Evolutionary conservation across 2,888 invertebrate species (phyloP).

Genomic region (Tetheella fluctuosa): DNA sequence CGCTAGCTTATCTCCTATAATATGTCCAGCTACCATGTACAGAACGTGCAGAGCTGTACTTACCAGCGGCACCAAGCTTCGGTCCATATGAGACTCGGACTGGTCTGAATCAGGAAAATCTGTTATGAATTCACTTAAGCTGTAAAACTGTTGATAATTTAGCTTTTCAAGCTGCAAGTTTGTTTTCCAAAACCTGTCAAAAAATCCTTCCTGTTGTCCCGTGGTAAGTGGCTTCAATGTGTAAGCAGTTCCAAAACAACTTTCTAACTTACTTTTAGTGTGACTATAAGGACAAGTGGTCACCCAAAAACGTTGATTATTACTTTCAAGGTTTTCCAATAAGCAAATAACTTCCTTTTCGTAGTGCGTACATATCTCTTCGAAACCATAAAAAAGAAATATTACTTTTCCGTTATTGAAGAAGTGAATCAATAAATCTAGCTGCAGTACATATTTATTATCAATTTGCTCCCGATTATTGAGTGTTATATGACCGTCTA

Average conservation of each 20-base stretch:
- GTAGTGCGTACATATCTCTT: conserved; percentile 43
- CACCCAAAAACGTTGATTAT: conserved; percentile 45
- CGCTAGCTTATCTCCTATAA: conserved; percentile 41
- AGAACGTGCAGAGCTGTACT: conserved; percentile 41
- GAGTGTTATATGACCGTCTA: conserved; percentile 24
- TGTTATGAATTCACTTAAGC: conserved; percentile 38
- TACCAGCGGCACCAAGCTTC: conserved; percentile 35
- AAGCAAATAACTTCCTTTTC: conserved; percentile 41
- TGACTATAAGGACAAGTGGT: conserved; percentile 40
- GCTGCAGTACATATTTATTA: conserved; percentile 35
- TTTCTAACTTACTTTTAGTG: conserved; percentile 30
- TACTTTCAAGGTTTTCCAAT: conserved; percentile 34
- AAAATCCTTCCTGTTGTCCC: conserved; percentile 36
- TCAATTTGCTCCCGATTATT: conserved; percentile 20
- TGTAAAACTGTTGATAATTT: conserved; percentile 45
- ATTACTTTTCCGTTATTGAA: conserved; percentile 40
- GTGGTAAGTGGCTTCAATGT: conserved; percentile 34
- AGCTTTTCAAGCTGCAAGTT: conserved; percentile 44
- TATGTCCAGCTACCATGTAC: conserved; percentile 36
- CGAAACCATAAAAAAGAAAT: conserved; percentile 50
- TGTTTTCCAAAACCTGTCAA: conserved; percentile 43
- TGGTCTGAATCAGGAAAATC: conserved; percentile 27
- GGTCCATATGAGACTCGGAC: conserved; percentile 22
- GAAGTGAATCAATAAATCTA: conserved; percentile 43
- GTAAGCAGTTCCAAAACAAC: conserved; percentile 35